Evolutionary conservation across 2,113 vertebrate genomes (phyloP).

Genomic region (western clawed frog (Xenopus tropicalis)): DNA sequence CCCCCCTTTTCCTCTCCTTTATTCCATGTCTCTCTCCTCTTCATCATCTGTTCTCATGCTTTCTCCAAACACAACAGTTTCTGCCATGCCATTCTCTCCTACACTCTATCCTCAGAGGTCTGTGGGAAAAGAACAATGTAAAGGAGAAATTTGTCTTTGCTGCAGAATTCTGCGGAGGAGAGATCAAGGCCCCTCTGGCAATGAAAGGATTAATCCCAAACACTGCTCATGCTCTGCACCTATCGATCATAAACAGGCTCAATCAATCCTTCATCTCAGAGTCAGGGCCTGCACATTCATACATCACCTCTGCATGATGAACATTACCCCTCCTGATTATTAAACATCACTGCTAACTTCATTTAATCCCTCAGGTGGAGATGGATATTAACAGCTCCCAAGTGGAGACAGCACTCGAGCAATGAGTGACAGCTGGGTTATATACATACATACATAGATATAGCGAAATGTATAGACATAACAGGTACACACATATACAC

Average conservation of each 20-base stretch:
- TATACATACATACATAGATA: not conserved
- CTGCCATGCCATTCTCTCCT: too few species aligned
- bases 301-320: slow-evolving; percentile 29
- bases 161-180: not conserved
- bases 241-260: slow-evolving; percentile 24
- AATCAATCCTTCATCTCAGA: slow-evolving; percentile 35
- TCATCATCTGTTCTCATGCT: too few species aligned
- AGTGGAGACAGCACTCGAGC: slow-evolving; percentile 12
- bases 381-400: slow-evolving; percentile 5
- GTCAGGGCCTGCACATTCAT: slow-evolving; percentile 25
- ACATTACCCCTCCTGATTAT: slow-evolving; percentile 29
- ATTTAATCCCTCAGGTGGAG: slow-evolving; percentile 17
- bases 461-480: not conserved
- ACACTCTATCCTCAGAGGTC: too few species aligned
- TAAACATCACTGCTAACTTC: slow-evolving; percentile 38
- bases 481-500: too few species aligned
- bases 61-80: too few species aligned
- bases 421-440: not conserved
- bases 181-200: not conserved
- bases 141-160: not conserved
- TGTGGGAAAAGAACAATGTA: not conserved
- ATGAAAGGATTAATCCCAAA: not conserved
- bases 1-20: too few species aligned
- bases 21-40: too few species aligned
- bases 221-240: slow-evolving; percentile 3